phyloP scores from a whole-genome alignment of 2,888 invertebrate genomes.

The Anagyrus pseudococci region DNA sequence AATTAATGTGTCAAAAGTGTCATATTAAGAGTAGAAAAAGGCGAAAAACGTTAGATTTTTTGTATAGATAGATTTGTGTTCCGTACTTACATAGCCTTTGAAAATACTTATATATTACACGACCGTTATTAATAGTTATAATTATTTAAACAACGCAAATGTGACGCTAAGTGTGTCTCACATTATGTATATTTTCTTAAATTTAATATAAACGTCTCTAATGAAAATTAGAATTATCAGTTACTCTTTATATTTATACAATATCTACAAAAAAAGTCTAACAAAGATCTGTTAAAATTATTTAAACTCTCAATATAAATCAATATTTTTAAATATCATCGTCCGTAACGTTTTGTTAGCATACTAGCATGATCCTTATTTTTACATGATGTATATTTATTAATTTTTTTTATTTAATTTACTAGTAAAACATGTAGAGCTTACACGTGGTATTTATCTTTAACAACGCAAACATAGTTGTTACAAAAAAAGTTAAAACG shows the following conservation, averaged over 20 bases:
- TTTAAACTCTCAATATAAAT: slow-evolving; percentile 56
- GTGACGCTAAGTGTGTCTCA: slow-evolving; percentile 34
- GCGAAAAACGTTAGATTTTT: slow-evolving; percentile 47
- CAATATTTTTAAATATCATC: slow-evolving; percentile 33
- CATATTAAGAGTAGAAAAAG: slow-evolving; percentile 56
- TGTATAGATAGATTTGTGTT: slow-evolving; percentile 35
- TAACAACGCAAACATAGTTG: not conserved
- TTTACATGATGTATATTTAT: not conserved
- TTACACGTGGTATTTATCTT: not conserved
- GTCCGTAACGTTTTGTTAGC: slow-evolving; percentile 41
- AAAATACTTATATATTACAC: slow-evolving; percentile 21
- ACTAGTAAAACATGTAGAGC: no score
- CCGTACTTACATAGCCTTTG: slow-evolving; percentile 8
- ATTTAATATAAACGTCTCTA: slow-evolving; percentile 59
- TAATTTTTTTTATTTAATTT: not conserved
- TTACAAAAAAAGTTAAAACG: no score
- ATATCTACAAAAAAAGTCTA: slow-evolving; percentile 51
- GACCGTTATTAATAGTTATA: slow-evolving; percentile 21
- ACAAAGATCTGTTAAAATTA: slow-evolving; percentile 59
- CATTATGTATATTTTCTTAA: slow-evolving; percentile 44
- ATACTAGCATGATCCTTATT: no score
- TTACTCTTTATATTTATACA: slow-evolving; percentile 60
- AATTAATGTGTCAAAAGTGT: slow-evolving; percentile 53
- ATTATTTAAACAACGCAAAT: not conserved
- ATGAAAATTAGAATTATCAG: slow-evolving; percentile 54